Evolutionary conservation across 1,140 invertebrate species (phyloP).

Genomic region (Gryllus bimaculatus): DNA sequence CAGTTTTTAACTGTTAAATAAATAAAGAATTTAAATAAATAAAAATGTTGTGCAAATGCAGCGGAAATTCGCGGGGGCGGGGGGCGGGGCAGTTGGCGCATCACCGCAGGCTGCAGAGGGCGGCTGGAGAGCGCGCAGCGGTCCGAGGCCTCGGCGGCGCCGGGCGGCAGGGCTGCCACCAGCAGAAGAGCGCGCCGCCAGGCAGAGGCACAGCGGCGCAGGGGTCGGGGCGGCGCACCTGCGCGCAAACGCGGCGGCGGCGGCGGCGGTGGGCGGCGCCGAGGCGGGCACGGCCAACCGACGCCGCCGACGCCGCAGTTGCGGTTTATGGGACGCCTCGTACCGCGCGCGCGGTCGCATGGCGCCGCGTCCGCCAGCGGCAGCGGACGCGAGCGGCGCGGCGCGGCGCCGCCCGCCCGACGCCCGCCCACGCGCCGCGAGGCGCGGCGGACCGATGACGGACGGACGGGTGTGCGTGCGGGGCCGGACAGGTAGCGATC

Average conservation of each 20-base stretch:
- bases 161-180: constrained; percentile 54
- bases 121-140: constrained; percentile 24
- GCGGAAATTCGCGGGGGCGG: too few relatives aligned
- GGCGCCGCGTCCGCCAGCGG: constrained; percentile 53
- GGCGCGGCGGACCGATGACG: constrained; percentile 58
- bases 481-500: too few relatives aligned
- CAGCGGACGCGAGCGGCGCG: constrained; percentile 64
- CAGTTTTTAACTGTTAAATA: too few relatives aligned
- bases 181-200: constrained; percentile 63
- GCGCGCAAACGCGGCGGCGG: constrained; percentile 72
- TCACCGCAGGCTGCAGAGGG: constrained; percentile 9
- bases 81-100: not conserved
- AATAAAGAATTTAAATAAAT: too few relatives aligned
- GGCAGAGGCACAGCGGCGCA: constrained; percentile 60
- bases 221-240: constrained; percentile 42
- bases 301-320: constrained; percentile 85
- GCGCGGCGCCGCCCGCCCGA: constrained; percentile 75
- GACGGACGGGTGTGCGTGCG: too few relatives aligned
- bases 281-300: constrained; percentile 58
- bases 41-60: too few relatives aligned
- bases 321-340: constrained; percentile 96
- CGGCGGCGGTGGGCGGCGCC: constrained; percentile 86
- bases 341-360: constrained; percentile 60
- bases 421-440: constrained; percentile 93
- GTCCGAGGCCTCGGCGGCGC: constrained; percentile 29